Conservation (phyloP, 2,888 invertebrate species). For the Caenorhabditis sp. region DNA sequence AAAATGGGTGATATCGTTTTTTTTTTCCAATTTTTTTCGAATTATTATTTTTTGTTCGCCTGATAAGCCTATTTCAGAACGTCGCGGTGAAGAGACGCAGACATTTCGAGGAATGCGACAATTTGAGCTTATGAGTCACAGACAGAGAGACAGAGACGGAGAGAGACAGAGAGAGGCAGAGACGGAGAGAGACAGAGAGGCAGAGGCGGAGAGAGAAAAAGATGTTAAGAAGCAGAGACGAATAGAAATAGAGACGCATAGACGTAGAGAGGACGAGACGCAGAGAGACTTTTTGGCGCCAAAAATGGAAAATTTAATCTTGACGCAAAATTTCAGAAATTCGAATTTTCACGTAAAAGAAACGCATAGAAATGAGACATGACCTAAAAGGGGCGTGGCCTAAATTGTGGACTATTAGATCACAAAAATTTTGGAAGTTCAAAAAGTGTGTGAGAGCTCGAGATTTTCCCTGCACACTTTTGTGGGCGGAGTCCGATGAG, state of each 20-base stretch:
- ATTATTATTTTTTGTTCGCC: background rate
- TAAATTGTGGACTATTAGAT: no score
- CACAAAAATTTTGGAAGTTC: no score
- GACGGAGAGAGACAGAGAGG: slow-evolving; percentile 13
- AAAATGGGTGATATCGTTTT: background rate
- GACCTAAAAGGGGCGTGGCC: no score
- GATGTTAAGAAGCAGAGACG: background rate
- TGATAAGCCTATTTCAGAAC: background rate
- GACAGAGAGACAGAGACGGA: slow-evolving; percentile 5
- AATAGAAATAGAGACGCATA: slow-evolving; percentile 5
- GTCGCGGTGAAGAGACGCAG: background rate
- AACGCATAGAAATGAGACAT: background rate
- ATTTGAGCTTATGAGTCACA: background rate
- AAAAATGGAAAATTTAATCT: background rate
- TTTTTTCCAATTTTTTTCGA: background rate
- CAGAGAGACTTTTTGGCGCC: background rate
- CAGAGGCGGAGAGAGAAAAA: slow-evolving; percentile 3
- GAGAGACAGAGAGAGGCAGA: slow-evolving; percentile 3
- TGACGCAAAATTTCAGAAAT: no score
- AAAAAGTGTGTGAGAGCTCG: no score
- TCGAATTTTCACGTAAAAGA: no score
- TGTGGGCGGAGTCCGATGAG: no score
- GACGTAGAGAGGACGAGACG: slow-evolving; percentile 2
- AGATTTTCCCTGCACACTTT: no score
- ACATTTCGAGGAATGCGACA: background rate